Base-by-base conservation (phyloP, 1,140 invertebrate genomes). In the Micrasema longulum region DNA sequence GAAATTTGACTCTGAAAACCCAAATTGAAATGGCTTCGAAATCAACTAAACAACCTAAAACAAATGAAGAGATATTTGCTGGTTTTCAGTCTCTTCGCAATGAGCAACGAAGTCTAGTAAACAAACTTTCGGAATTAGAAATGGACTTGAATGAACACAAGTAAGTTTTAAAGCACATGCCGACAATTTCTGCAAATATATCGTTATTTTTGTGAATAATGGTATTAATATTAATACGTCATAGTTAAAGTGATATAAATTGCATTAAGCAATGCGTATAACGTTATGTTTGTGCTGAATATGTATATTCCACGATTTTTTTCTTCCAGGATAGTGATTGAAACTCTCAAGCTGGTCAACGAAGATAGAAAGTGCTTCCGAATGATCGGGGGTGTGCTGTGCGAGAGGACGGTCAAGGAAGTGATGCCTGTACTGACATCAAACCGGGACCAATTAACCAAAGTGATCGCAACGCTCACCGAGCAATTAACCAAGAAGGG, bases 91-190 rank as follows among this genome's bases (percentile, higher is more conserved):
- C 88, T 63, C 84, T 98, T 60, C 87, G 96, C 72, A 90, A 89
- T 77, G 96, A 98, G 80, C 97, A 99, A 84, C 86, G 95, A 76
- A 88, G 89, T 72, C 83, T 97, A 76, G 92, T 91, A 12, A 91
- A 88, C 71, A 98, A 97, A 88, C 88, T 97, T 67, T 91, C 93
- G 3, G 96, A 98, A 87, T 86, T 98, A 76, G 95, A 98, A 87
- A 89, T 92, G 84, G 96, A 98, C 80, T 86, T 97, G 45, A 96
- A 95, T 80, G 96, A 98, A 85, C 96, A 98, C 85, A 97, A 95
- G 96, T 97, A 89, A 89, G 89, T 84, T 71, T 26, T 12, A 31
- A 60, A 65, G 70, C 64, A 72, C 70, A 71, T 67, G 62, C 62
- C 41, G 31, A 26, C 52, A 50, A 41, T 53, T 20, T 31, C 7